Evolutionary conservation across 2,113 vertebrate genomes (phyloP).

Genomic region (Atherinomorus stipes): DNA sequence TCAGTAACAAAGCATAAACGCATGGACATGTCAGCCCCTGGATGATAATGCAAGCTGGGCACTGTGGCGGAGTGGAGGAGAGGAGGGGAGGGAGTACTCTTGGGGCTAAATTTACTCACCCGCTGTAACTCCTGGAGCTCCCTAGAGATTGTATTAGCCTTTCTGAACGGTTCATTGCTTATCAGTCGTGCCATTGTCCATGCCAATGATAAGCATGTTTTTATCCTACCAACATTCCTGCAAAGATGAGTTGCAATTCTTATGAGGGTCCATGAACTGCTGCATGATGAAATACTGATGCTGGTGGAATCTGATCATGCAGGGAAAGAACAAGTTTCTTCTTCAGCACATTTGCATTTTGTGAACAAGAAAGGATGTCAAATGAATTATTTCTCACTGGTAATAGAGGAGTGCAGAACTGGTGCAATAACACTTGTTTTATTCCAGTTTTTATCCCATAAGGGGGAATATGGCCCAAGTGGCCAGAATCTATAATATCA

Average conservation of each 20-base stretch:
- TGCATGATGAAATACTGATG: not conserved
- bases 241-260: slow-evolving; percentile 11
- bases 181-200: slow-evolving; percentile 14
- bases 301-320: not conserved
- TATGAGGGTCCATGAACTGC: not conserved
- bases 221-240: slow-evolving; percentile 16
- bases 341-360: not conserved
- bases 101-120: no score
- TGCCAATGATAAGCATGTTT: slow-evolving; percentile 32
- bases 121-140: slow-evolving; percentile 41
- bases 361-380: fast-evolving
- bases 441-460: not conserved
- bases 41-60: slow-evolving; percentile 69
- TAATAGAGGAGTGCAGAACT: not conserved
- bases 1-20: slow-evolving; percentile 63
- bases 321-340: not conserved
- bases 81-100: no score
- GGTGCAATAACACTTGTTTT: not conserved
- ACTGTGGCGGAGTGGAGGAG: slow-evolving; percentile 36
- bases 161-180: slow-evolving; percentile 36
- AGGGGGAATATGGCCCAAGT: not conserved
- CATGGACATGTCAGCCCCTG: slow-evolving; percentile 59
- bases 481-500: not conserved
- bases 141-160: slow-evolving; percentile 51
- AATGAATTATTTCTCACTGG: not conserved